Evolutionary conservation across 2,113 vertebrate genomes (phyloP).

Genomic region (Trematocara variabile): DNA sequence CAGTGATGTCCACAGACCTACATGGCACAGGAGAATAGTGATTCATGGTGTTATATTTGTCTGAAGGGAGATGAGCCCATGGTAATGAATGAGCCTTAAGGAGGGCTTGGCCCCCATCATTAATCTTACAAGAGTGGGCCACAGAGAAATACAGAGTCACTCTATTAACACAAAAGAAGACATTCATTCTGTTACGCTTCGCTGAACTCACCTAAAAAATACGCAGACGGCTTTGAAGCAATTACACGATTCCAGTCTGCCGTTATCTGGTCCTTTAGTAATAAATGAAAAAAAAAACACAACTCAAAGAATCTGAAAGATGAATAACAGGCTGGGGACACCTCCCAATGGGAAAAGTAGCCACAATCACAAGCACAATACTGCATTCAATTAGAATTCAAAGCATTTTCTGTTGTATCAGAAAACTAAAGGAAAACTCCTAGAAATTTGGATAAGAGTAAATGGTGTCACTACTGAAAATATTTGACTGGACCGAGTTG

Average conservation of each 20-base stretch:
- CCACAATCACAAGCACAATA: neutral
- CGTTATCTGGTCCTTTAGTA: conserved; percentile 2
- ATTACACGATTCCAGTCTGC: conserved; percentile 19
- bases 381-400: conserved; percentile 3
- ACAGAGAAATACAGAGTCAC: conserved; percentile 42
- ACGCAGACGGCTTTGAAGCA: conserved; percentile 32
- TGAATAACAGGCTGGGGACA: neutral
- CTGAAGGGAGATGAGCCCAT: conserved; percentile 48
- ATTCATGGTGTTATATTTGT: conserved; percentile 64
- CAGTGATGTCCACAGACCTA: conserved; percentile 2
- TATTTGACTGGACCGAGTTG: conserved; percentile 8
- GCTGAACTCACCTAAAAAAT: conserved; percentile 33
- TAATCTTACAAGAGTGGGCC: conserved; percentile 55
- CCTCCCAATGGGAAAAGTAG: neutral
- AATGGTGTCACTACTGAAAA: neutral
- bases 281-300: neutral
- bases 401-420: neutral
- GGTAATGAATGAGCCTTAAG: conserved; percentile 61
- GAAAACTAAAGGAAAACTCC: neutral
- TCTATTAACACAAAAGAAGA: conserved; percentile 64
- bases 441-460: neutral
- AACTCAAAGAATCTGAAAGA: neutral
- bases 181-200: conserved; percentile 39
- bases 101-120: conserved; percentile 50
- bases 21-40: conserved; percentile 10